phyloP scores from a whole-genome alignment of 2,113 vertebrate species.

The Macheiramphus alcinus region DNA sequence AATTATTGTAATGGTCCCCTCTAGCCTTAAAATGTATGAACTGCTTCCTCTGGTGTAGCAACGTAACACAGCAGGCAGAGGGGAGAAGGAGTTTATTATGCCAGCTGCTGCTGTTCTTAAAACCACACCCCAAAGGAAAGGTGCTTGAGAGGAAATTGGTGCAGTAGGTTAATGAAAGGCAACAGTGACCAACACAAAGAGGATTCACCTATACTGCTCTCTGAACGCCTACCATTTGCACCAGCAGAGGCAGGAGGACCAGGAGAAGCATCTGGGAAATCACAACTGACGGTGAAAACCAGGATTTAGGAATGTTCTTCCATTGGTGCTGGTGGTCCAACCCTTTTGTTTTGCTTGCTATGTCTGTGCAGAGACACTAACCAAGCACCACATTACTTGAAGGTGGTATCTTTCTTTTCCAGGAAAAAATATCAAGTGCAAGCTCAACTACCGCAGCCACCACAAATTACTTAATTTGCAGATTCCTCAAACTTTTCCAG shows the following conservation, averaged over 20 bases:
- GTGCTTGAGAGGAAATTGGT: background rate
- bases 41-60: background rate
- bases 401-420: background rate
- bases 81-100: background rate
- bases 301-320: background rate
- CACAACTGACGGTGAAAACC: background rate
- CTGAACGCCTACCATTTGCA: background rate
- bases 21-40: slow-evolving; percentile 14
- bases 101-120: background rate
- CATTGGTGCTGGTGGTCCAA: background rate
- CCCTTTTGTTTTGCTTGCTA: background rate
- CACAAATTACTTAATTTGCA: background rate
- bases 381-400: background rate
- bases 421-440: background rate
- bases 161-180: slow-evolving; percentile 5
- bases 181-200: background rate
- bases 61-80: rapidly evolving
- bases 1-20: slow-evolving; percentile 38
- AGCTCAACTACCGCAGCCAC: background rate
- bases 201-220: background rate
- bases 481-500: background rate
- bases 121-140: slow-evolving; percentile 20
- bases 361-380: background rate
- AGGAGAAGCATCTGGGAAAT: background rate
- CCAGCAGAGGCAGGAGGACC: background rate